Evolutionary conservation across 2,888 invertebrate genomes (phyloP).

Genomic region (Agapostemon virescens): DNA sequence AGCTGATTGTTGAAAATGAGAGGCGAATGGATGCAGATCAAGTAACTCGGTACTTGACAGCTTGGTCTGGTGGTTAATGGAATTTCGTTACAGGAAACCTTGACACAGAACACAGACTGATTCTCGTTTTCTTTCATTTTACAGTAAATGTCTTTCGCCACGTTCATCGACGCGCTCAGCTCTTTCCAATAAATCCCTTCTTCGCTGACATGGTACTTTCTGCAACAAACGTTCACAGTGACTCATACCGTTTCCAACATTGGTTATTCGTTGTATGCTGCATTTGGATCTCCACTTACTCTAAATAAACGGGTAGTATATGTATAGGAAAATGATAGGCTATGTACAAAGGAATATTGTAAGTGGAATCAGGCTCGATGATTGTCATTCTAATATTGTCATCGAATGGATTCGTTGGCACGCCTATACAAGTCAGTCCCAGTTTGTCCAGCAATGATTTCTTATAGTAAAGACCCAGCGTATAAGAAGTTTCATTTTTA

Average conservation of each 20-base stretch:
- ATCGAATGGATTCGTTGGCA: slow-evolving; percentile 88
- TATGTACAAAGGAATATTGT: slow-evolving; percentile 88
- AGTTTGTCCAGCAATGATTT: slow-evolving; percentile 86
- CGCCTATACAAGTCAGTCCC: slow-evolving; percentile 85
- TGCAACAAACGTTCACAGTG: slow-evolving; percentile 70
- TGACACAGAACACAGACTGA: slow-evolving; percentile 85
- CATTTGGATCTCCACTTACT: slow-evolving; percentile 82
- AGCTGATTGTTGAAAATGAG: slow-evolving; percentile 88
- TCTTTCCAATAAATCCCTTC: slow-evolving; percentile 92
- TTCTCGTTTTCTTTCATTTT: slow-evolving; percentile 83
- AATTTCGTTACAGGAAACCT: slow-evolving; percentile 80
- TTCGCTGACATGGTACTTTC: slow-evolving; percentile 87
- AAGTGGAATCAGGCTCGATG: slow-evolving; percentile 88
- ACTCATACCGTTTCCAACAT: background rate
- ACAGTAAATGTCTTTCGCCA: slow-evolving; percentile 86
- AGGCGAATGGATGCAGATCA: slow-evolving; percentile 88
- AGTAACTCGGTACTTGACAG: slow-evolving; percentile 85
- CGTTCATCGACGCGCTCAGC: slow-evolving; percentile 85
- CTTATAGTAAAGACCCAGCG: slow-evolving; percentile 88
- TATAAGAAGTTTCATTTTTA: slow-evolving; percentile 89
- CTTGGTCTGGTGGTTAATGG: slow-evolving; percentile 70
- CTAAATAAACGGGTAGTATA: slow-evolving; percentile 87
- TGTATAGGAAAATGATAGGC: slow-evolving; percentile 91
- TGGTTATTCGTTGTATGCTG: background rate
- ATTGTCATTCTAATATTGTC: slow-evolving; percentile 87